A percentile compares a stretch with the other conserved stretches of the same genome.
Evolutionary conservation across 1,140 invertebrate genomes (phyloP).

Genomic region (Caerostris darwini): DNA sequence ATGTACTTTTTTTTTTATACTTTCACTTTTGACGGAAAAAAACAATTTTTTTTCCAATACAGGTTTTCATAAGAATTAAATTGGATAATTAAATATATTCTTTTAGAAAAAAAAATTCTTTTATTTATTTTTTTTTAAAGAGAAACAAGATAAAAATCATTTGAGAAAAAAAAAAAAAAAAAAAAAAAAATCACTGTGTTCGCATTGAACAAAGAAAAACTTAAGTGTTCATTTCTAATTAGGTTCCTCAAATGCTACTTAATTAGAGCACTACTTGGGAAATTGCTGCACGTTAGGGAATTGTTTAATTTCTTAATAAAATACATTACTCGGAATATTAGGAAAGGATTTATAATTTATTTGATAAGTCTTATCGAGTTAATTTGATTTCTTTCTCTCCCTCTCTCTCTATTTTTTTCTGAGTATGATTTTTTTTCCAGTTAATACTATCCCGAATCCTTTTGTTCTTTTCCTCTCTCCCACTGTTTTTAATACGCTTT

Average conservation of each 20-base stretch:
- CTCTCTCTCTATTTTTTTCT: too few relatives aligned
- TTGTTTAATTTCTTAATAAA: background rate
- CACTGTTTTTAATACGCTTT: too few relatives aligned
- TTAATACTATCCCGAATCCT: too few relatives aligned
- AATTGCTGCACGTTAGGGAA: background rate
- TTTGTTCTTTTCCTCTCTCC: too few relatives aligned
- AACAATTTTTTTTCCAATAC: background rate
- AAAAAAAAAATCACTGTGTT: conserved; percentile 10
- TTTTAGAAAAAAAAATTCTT: too few relatives aligned
- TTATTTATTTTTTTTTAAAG: background rate
- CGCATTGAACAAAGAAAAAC: background rate
- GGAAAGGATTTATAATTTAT: background rate
- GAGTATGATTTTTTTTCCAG: too few relatives aligned
- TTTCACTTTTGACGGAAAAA: background rate
- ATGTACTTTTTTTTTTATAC: background rate
- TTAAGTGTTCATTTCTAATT: background rate
- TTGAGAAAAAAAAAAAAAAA: background rate
- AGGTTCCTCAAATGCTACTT: conserved; percentile 8
- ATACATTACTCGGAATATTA: background rate
- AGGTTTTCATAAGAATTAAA: too few relatives aligned
- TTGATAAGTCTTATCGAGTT: background rate
- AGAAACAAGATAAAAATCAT: background rate
- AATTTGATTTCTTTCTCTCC: background rate
- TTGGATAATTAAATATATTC: too few relatives aligned
- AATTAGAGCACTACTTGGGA: background rate